A percentile compares a stretch with the other conserved stretches of the same genome.
phyloP scores from a whole-genome alignment of 2,113 vertebrate genomes.

The Clupea harengus region DNA sequence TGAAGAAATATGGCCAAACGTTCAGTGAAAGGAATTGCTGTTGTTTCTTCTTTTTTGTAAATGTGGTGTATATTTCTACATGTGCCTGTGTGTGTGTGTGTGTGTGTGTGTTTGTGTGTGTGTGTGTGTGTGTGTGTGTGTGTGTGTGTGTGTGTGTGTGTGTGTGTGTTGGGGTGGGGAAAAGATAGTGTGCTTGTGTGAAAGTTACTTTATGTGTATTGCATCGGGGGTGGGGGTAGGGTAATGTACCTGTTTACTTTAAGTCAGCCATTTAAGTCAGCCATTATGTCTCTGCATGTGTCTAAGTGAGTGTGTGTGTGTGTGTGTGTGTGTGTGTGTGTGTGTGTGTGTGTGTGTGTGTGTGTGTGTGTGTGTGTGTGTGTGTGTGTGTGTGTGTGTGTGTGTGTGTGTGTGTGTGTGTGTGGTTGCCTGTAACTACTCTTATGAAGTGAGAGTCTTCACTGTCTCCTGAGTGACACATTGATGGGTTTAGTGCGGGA shows the following conservation, averaged over 20 bases:
- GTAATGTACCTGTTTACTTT: neutral
- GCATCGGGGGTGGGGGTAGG: neutral
- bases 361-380: constrained; percentile 20
- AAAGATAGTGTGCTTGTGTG: neutral
- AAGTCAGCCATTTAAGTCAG: neutral
- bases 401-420: constrained; percentile 36
- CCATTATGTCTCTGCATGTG: constrained; percentile 16
- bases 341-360: constrained; percentile 38
- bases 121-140: neutral
- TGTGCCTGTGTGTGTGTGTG: constrained; percentile 33
- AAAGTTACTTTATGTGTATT: neutral
- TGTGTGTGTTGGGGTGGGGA: neutral
- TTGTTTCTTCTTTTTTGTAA: constrained; percentile 32
- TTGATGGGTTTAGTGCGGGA: neutral
- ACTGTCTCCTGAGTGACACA: constrained; percentile 17
- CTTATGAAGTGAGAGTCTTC: neutral
- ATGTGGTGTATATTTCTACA: constrained; percentile 34
- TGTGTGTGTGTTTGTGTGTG: constrained; percentile 39
- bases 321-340: neutral
- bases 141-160: constrained; percentile 32
- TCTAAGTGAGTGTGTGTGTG: neutral
- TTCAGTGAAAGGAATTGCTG: neutral
- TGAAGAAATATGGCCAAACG: constrained; percentile 45
- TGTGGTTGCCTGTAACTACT: neutral
- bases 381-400: constrained; percentile 37